phyloP scores from a whole-genome alignment of 2,888 invertebrate species.

The Heteropelma amictum region DNA sequence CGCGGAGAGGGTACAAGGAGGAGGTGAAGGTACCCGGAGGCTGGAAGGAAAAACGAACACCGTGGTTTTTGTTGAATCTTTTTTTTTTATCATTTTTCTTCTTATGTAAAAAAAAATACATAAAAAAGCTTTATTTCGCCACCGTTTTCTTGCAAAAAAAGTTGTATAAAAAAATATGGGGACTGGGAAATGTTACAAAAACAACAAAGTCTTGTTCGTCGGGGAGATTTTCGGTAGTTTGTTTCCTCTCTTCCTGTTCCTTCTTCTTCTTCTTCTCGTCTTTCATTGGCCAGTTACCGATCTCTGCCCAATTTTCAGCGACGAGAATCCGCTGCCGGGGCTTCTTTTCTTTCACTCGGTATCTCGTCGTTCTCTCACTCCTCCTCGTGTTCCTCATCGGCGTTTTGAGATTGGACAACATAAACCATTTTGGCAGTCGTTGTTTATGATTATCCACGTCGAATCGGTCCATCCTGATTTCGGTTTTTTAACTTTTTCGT shows the following conservation, averaged over 20 bases:
- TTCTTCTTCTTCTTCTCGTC: neutral
- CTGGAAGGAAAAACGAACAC: constrained; percentile 12
- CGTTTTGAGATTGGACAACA: constrained; percentile 4
- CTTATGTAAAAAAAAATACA: constrained; percentile 76
- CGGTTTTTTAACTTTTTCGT: neutral
- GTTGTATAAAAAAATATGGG: constrained; percentile 72
- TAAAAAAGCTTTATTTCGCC: constrained; percentile 78
- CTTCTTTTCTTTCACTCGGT: neutral
- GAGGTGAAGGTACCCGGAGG: constrained; percentile 32
- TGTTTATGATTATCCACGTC: constrained; percentile 38
- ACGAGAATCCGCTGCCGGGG: neutral
- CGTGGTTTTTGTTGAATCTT: constrained; percentile 7
- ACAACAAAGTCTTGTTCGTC: constrained; percentile 32
- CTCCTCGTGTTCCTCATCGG: neutral
- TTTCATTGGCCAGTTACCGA: constrained; percentile 37
- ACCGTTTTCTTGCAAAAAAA: constrained; percentile 78
- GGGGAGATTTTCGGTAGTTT: constrained; percentile 40
- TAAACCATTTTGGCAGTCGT: constrained; percentile 54
- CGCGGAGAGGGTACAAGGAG: neutral
- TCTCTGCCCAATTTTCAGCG: neutral
- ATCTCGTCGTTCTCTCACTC: too few species aligned
- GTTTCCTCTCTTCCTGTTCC: constrained; percentile 9
- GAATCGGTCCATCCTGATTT: neutral
- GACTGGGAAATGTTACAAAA: neutral
- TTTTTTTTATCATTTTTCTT: constrained; percentile 54